Base-by-base conservation (phyloP, 2,113 vertebrate genomes). In the Cryptotis parvus region DNA sequence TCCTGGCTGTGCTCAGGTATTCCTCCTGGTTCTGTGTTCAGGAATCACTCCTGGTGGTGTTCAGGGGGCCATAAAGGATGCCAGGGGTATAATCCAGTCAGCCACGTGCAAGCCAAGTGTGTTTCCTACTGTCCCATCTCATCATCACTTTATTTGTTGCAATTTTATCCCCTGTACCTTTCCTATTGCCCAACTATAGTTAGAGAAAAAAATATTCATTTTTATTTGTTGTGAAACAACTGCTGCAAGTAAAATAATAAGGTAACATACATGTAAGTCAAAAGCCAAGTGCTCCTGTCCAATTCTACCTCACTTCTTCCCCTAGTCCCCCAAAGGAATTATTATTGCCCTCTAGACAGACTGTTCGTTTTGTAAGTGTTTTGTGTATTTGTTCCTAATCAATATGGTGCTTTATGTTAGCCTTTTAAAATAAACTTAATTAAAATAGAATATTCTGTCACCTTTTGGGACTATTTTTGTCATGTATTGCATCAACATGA, bases 401-500 rank as follows among this genome's bases (percentile, higher is more conserved):
- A 74, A 39, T 45, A 16, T 26, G n/a, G 26, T 37, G 9, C 41
- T 92, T 91, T 15, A 61, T 52, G 84, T 84, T 80, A 37, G 6
- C 26, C 41, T 72, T 75, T 94, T 65, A 9, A 22, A 39, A 63
- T 75, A 29, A 84, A 26, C 31, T 52, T 75, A 55, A 90, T 75
- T 68, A 81, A 84, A 91, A 89, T 10, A 31, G 61, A 35, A 66
- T 3, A 79, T 4, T 6, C 4, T 43, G 29, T 79, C 18, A 58
- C 49, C 27, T 90, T 87, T 35, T 39, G 63, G 82, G 5, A 66
- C 33, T 84, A n/a, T n/a, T 87, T 87, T 87, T 91, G 84, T 81
- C 84, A 63, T 61, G 31, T 43, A 73, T 43, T 89, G 41, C 37
- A 61, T 85, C 37, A 68, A 41, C 26, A 66, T n/a, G 31, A n/a